Evolutionary conservation across 2,888 invertebrate species (phyloP).

Genomic region (Dasysyrphus tricinctus): DNA sequence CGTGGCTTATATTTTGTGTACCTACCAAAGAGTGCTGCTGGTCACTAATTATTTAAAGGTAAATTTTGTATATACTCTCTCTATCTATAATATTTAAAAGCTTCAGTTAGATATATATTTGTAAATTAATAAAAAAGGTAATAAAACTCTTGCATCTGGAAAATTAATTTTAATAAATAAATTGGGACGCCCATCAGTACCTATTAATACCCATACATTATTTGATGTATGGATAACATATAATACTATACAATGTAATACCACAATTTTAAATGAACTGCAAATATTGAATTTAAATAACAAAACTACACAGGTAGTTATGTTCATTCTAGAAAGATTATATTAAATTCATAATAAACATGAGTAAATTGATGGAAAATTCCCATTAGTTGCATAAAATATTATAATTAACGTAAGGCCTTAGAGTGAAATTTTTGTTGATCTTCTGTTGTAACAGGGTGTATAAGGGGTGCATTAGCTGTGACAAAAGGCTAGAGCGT

Average conservation of each 20-base stretch:
- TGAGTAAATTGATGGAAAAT: background rate
- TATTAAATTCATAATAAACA: background rate
- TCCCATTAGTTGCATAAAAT: too few species aligned
- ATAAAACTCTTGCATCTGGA: background rate
- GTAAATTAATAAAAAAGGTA: background rate
- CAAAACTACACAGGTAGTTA: background rate
- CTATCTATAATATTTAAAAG: too few species aligned
- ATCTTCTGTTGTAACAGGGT: too few species aligned
- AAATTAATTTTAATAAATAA: slow-evolving; percentile 29
- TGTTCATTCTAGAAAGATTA: background rate
- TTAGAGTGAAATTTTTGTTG: too few species aligned
- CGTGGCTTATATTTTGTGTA: slow-evolving; percentile 14
- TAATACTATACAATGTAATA: background rate
- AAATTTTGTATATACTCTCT: too few species aligned
- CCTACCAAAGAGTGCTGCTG: slow-evolving; percentile 22
- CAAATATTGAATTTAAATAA: background rate
- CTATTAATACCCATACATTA: background rate
- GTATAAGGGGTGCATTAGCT: too few species aligned
- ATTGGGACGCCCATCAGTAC: background rate
- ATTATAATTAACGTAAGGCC: too few species aligned
- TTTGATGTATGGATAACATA: background rate
- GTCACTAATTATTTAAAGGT: slow-evolving; percentile 7
- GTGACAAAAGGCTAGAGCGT: too few species aligned
- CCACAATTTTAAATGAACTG: slow-evolving; percentile 24
- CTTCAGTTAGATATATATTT: background rate